Evolutionary conservation across 2,113 vertebrate genomes (phyloP), one percentile per base, ranked within the genome.

Genomic region (Platanista minor): DNA sequence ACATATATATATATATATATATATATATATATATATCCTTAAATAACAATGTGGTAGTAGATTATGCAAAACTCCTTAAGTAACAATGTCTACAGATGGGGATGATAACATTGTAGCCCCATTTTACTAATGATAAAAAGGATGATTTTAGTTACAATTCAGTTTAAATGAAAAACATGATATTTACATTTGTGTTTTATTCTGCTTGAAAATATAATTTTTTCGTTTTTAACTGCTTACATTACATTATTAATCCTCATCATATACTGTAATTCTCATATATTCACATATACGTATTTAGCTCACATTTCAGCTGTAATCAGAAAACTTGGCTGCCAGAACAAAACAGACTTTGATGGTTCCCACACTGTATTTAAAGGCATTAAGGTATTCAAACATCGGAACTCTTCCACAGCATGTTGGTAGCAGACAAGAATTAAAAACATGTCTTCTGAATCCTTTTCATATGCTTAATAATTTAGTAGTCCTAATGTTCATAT

Each of bases 381-480:
- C 36, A 87, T 3, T 57, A n/a, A 90, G 6, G 21, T 94, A 83
- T 92, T 96, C 84, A 90, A 69, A 78, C 6, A 14, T 46, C 75
- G 27, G 39, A 88, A 83, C 13, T 87, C n/a, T 86, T 92, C 84
- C 43, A 69, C 4, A 71, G 21, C 21, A 41, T 84, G 18, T 31
- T 88, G 75, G 46, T 43, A 81, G 89, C 49, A 95, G 81, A 61
- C 13, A 31, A 94, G 81, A 94, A 84, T 90, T 96, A 66, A 94
- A 96, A 92, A 74, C 23, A 74, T 23, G 21, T 36, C n/a, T 66
- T 52, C 41, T 54, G 64, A 78, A 91, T 59, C 46, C 33, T 96
- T 96, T 69, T 96, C 39, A 90, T 57, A 64, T 62, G 8, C n/a
- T 95, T 95, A 90, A 82, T 95, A 91, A 89, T 84, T 96, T 77